Conservation (phyloP, 2,888 invertebrate genomes). For the Schrankia costaestrigalis region DNA sequence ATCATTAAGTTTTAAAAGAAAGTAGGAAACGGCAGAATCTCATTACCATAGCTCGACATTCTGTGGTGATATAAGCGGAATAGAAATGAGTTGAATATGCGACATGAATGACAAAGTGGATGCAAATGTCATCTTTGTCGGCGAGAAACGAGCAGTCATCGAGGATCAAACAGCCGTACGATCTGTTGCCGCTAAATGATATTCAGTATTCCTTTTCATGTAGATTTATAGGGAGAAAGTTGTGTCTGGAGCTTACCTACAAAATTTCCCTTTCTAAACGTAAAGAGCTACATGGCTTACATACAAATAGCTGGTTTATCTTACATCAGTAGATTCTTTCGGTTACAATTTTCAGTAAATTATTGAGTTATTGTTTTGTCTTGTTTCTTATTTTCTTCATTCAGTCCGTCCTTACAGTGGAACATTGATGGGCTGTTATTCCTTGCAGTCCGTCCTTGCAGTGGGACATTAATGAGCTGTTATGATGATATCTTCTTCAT, state of each 20-base stretch:
- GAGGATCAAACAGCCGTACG: slow-evolving; percentile 46
- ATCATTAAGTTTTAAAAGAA: slow-evolving; percentile 58
- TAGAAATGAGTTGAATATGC: slow-evolving; percentile 63
- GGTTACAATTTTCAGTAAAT: no score
- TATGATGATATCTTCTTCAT: no score
- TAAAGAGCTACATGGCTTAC: neutral
- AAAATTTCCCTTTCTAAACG: neutral
- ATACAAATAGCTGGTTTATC: no score
- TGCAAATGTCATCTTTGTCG: slow-evolving; percentile 74
- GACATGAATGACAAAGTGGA: slow-evolving; percentile 77
- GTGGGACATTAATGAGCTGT: no score
- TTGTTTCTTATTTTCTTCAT: no score
- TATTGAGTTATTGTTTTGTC: no score
- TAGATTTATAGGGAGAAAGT: slow-evolving; percentile 16
- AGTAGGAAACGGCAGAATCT: slow-evolving; percentile 58
- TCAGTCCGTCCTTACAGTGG: no score
- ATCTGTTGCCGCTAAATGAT: slow-evolving; percentile 16
- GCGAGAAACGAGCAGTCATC: slow-evolving; percentile 44
- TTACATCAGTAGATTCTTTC: no score
- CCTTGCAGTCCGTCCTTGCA: no score
- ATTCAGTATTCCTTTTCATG: slow-evolving; percentile 17
- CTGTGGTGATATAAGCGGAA: slow-evolving; percentile 57
- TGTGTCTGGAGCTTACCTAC: neutral
- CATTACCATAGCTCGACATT: slow-evolving; percentile 66
- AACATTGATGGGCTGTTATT: no score